Base-by-base conservation (phyloP, 2,797 vertebrate species). In the Pitangus sulphuratus region DNA sequence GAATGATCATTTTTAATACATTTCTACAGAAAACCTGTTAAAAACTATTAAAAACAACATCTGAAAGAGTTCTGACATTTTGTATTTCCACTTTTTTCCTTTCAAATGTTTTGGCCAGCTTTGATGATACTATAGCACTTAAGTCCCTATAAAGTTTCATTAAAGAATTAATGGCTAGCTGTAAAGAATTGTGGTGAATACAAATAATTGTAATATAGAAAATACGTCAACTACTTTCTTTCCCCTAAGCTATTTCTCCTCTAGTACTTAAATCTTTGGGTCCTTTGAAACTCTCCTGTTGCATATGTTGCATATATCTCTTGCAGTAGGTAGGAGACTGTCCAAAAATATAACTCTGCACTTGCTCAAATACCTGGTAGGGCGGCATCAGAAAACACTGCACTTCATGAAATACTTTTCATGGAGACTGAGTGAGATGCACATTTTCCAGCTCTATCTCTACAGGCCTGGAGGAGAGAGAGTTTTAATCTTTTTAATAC, bases 241-340 rank as follows among this genome's bases (percentile, higher is more conserved):
- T 39, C 20, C 22, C 5, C 5, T 30, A 4, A 2, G 5, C 4
- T 62, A 84, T 65, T 66, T 11, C 5, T 31, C 19, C 22, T 57
- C 19, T 39, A 16, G n/a, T 57, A 35, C 17, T 37, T 50, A 24
- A 74, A 75, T 16, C 5, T 53, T 89, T 28, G 2, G 0, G 15
- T 69, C 26, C 39, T 70, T 66, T 50, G 8, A 90, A 64, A 64
- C 7, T 53, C 25, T 64, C 28, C 37, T 65, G 51, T 66, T 56
- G 54, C 21, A 14, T 4, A 21, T 31, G 44, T 61, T 88, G 62
- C 24, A 26, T 15, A 0, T 16, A 12, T 10, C 9, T 45, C 40
- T 33, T 1, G 0, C 0, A 3, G 25, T 3, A 76, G n/a, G 47
- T 78, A 64, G 21, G 5, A 47, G 10, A 42, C 15, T 40, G 45